A percentile compares a stretch with the other conserved stretches of the same genome.
phyloP scores from a whole-genome alignment of 2,797 vertebrate species.

The Danio choprae region DNA sequence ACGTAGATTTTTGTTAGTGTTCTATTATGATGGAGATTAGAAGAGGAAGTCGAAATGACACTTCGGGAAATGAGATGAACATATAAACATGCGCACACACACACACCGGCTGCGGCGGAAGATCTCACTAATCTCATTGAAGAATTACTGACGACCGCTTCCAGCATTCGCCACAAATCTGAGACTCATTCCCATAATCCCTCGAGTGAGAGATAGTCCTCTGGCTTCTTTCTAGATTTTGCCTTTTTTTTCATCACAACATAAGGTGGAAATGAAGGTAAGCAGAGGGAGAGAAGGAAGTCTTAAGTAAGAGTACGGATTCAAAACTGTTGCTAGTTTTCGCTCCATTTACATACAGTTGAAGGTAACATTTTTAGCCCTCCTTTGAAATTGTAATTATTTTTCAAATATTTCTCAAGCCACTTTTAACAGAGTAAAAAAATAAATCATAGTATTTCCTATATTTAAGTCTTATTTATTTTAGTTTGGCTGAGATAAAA shows the following conservation, averaged over 20 bases:
- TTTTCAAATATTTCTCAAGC: too few relatives aligned
- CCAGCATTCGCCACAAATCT: conserved; percentile 51
- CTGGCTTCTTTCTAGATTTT: not conserved
- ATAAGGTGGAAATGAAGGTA: not conserved
- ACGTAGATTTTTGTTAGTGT: not conserved
- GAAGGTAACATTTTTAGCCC: too few relatives aligned
- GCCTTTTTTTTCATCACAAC: not conserved
- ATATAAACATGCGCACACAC: conserved; percentile 41
- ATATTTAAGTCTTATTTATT: too few relatives aligned
- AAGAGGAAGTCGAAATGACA: conserved; percentile 7
- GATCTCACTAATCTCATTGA: conserved; percentile 62
- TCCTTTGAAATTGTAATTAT: too few relatives aligned
- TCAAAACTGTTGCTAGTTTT: not conserved
- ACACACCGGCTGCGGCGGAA: conserved; percentile 47
- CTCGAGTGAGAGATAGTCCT: conserved; percentile 30
- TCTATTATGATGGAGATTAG: conserved; percentile 9
- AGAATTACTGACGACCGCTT: conserved; percentile 58
- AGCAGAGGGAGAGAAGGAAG: not conserved
- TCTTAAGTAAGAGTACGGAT: not conserved
- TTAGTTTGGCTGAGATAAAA: too few relatives aligned
- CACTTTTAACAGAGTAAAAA: too few relatives aligned
- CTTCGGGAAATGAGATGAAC: conserved; percentile 19
- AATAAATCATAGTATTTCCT: too few relatives aligned
- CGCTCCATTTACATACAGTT: not conserved
- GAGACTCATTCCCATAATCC: conserved; percentile 66